Evolutionary conservation across 2,797 vertebrate species (phyloP).

Genomic region (Notolepis coatsorum): DNA sequence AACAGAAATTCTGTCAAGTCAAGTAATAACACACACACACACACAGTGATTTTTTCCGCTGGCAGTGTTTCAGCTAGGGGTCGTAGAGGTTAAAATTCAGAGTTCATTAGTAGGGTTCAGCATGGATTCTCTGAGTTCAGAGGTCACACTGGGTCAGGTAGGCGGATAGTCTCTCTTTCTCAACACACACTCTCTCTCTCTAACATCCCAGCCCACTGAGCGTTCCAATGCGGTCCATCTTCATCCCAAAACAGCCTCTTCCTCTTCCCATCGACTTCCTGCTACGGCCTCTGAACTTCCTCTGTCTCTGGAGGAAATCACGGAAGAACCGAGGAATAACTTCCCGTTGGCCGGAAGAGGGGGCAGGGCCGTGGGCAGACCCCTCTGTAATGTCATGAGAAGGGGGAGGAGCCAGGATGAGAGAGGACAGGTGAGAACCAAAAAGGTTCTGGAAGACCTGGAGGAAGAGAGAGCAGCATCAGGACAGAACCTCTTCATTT

Average conservation of each 20-base stretch:
- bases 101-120: constrained; percentile 44
- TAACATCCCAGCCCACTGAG: constrained; percentile 82
- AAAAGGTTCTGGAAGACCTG: constrained; percentile 73
- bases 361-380: constrained; percentile 36
- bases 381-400: constrained; percentile 65
- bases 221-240: constrained; percentile 83
- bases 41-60: constrained; percentile 37
- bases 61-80: constrained; percentile 49
- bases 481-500: too few species aligned
- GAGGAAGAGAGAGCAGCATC: constrained; percentile 4
- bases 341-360: not conserved
- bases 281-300: constrained; percentile 66
- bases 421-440: constrained; percentile 64
- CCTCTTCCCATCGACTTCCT: constrained; percentile 67
- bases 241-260: constrained; percentile 82
- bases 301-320: constrained; percentile 64
- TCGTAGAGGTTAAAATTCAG: too few species aligned
- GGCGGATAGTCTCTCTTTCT: too few species aligned
- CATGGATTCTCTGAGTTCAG: constrained; percentile 52
- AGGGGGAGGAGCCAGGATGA: constrained; percentile 59
- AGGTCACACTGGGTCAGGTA: constrained; percentile 36
- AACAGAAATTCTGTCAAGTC: too few species aligned
- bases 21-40: constrained; percentile 23
- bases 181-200: not conserved
- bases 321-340: constrained; percentile 50